phyloP scores from a whole-genome alignment of 2,888 invertebrate genomes.

The Zelleria hepariella region DNA sequence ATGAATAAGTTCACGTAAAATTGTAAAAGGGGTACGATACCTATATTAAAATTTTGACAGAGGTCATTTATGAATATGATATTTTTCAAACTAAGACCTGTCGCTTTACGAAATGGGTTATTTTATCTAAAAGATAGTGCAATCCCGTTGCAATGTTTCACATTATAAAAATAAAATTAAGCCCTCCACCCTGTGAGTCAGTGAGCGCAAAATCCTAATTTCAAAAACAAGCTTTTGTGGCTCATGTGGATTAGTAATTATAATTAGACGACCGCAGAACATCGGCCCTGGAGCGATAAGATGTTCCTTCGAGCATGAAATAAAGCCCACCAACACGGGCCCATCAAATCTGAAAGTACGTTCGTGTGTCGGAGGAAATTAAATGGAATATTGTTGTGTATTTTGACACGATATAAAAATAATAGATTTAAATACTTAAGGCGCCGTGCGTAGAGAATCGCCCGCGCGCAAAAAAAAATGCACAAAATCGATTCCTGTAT shows the following conservation, averaged over 20 bases:
- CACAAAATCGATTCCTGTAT: no score
- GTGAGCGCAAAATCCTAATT: constrained; percentile 16
- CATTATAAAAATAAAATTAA: neutral
- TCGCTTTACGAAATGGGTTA: neutral
- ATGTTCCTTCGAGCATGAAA: constrained; percentile 65
- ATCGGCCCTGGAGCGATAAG: constrained; percentile 63
- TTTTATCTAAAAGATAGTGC: no score
- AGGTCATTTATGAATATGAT: no score
- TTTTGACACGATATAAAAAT: no score
- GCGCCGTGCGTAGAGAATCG: no score
- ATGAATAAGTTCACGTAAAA: no score
- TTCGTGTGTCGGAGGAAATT: neutral
- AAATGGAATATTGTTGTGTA: no score
- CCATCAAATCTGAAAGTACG: neutral
- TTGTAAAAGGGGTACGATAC: neutral
- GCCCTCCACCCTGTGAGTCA: neutral
- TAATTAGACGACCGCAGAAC: constrained; percentile 44
- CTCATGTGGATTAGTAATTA: constrained; percentile 63
- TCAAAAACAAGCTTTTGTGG: constrained; percentile 39
- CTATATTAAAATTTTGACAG: no score
- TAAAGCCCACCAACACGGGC: constrained; percentile 40
- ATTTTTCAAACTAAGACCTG: neutral
- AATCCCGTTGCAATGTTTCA: constrained; percentile 25
- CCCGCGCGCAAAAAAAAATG: no score
- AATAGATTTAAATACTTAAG: no score